Evolutionary conservation across 2,113 vertebrate species (phyloP).

Genomic region (Bungarus multicinctus): DNA sequence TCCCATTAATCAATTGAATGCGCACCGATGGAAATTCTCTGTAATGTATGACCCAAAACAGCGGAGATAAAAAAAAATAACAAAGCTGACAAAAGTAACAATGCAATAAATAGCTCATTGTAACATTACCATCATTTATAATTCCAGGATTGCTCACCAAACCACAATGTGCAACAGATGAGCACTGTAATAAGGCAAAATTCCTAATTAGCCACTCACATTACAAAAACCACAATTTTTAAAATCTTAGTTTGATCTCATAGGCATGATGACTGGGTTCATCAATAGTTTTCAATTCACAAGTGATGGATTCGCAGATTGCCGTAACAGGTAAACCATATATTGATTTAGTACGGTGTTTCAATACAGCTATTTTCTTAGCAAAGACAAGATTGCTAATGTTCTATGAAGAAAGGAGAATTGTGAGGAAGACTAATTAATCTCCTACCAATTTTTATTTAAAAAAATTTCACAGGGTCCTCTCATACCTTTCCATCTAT

Average conservation of each 20-base stretch:
- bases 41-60: neutral
- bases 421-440: neutral
- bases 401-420: neutral
- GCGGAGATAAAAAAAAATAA: neutral
- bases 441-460: neutral
- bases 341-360: neutral
- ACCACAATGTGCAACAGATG: neutral
- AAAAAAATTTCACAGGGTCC: neutral
- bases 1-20: neutral
- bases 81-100: neutral
- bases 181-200: neutral
- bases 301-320: neutral
- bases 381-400: neutral
- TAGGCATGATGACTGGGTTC: neutral
- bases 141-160: neutral
- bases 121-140: neutral
- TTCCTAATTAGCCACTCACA: neutral
- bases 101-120: neutral
- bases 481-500: neutral
- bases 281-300: neutral
- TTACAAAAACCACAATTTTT: neutral
- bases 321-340: neutral
- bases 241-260: neutral
- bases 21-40: neutral
- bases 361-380: neutral